These are phyloP conservation scores for Apocrypta bakeri DNA, from an alignment of 1,140 invertebrate species.

Conservation along the genomic window DNA sequence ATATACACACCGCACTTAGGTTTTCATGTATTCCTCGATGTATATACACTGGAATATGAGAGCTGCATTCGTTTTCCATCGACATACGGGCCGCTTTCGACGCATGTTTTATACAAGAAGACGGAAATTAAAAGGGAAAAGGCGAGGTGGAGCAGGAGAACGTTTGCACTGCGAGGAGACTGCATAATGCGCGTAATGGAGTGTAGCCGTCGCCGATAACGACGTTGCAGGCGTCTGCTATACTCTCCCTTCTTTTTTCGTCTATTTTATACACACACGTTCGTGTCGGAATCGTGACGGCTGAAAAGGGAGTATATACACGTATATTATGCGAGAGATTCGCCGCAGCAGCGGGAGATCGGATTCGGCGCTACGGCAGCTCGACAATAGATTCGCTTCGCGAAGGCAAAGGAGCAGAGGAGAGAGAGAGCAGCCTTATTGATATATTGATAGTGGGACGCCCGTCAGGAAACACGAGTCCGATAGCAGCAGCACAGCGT, in stretches of 20 bases:
- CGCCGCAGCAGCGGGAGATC: conserved; percentile 21
- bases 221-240: neutral
- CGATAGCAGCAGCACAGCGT: conserved; percentile 28
- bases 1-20: no score
- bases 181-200: conserved; percentile 24
- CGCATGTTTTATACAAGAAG: neutral
- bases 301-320: neutral
- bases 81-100: no score
- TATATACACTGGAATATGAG: no score
- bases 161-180: no score
- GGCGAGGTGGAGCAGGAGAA: neutral
- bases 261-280: neutral
- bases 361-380: neutral
- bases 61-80: neutral
- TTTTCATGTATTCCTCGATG: no score
- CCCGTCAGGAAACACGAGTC: conserved; percentile 38
- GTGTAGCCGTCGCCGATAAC: conserved; percentile 36
- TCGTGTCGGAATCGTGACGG: neutral
- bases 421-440: conserved; percentile 40
- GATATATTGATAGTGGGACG: conserved; percentile 25
- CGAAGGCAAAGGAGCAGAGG: neutral
- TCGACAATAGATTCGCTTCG: neutral
- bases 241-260: neutral
- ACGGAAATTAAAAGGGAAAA: conserved; percentile 45
- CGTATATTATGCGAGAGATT: conserved; percentile 1